Percentiles rank a stretch among this genome's conserved stretches.
Evolutionary conservation across 2,113 vertebrate species (phyloP).

Genomic region (Chrysochloris asiatica): DNA sequence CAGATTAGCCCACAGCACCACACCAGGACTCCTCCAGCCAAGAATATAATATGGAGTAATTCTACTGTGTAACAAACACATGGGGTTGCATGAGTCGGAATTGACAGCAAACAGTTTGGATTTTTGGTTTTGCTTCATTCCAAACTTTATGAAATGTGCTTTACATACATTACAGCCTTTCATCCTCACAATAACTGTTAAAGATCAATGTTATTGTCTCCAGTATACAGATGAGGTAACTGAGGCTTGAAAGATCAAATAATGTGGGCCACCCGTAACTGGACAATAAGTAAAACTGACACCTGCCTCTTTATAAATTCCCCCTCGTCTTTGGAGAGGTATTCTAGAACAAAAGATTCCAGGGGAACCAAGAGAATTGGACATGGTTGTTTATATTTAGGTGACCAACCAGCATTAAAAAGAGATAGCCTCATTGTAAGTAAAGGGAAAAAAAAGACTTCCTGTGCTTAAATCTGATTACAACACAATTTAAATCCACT

Average conservation of each 20-base stretch:
- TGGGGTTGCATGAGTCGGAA: not conserved
- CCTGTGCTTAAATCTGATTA: conserved; percentile 67
- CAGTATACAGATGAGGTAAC: conserved; percentile 19
- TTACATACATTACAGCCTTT: not conserved
- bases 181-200: not conserved
- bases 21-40: not conserved
- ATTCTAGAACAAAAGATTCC: conserved; percentile 18
- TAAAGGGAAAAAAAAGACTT: not conserved
- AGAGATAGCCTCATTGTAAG: conserved; percentile 28
- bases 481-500: conserved; percentile 67
- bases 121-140: not conserved
- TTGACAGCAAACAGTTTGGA: not conserved
- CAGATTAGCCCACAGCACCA: not conserved
- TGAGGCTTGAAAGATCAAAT: conserved; percentile 36
- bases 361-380: conserved; percentile 23
- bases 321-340: not conserved
- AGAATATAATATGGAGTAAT: not conserved
- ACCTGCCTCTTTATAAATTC: conserved; percentile 20
- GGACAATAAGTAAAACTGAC: conserved; percentile 40
- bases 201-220: conserved; percentile 5
- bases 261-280: not conserved
- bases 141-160: not conserved
- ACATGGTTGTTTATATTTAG: not conserved
- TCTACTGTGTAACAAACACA: not conserved
- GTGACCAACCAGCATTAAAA: conserved; percentile 44